phyloP scores from a whole-genome alignment of 2,888 invertebrate species.

The Drosophila lutescens region DNA sequence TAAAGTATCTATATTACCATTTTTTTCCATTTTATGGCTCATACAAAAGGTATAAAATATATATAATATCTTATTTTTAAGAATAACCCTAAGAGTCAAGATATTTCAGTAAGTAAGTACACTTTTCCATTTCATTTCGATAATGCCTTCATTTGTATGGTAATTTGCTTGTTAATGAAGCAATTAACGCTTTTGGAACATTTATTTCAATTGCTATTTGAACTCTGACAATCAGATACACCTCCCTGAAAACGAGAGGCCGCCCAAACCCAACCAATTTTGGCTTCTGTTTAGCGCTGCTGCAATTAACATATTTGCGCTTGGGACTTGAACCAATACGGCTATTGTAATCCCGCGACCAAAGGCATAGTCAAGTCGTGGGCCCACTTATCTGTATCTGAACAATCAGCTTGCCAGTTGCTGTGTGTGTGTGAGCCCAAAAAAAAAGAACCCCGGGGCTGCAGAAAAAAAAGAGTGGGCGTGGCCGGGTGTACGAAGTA shows the following conservation, averaged over 20 bases:
- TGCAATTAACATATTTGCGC: conserved; percentile 54
- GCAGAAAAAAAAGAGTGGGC: conserved; percentile 29
- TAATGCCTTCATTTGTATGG: conserved; percentile 7
- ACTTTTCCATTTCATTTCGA: background rate
- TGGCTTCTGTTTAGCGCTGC: conserved; percentile 29
- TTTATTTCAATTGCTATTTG: conserved; percentile 43
- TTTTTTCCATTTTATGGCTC: no score
- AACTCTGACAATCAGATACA: conserved; percentile 28
- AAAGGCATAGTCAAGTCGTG: conserved; percentile 43
- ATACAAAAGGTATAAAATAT: no score
- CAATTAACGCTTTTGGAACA: conserved; percentile 34
- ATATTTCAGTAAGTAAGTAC: background rate
- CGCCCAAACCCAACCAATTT: background rate
- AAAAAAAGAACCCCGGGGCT: conserved; percentile 29
- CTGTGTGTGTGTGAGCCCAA: conserved; percentile 24
- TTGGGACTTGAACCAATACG: conserved; percentile 30
- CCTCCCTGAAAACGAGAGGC: background rate
- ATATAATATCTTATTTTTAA: no score
- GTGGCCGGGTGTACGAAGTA: conserved; percentile 46
- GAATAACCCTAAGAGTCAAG: background rate
- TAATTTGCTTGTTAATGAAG: conserved; percentile 33
- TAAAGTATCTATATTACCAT: no score
- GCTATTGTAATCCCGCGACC: conserved; percentile 16
- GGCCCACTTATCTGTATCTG: conserved; percentile 49
- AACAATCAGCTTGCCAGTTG: conserved; percentile 35